Conservation (phyloP, 2,888 invertebrate genomes). For the Zonitis immaculata region DNA sequence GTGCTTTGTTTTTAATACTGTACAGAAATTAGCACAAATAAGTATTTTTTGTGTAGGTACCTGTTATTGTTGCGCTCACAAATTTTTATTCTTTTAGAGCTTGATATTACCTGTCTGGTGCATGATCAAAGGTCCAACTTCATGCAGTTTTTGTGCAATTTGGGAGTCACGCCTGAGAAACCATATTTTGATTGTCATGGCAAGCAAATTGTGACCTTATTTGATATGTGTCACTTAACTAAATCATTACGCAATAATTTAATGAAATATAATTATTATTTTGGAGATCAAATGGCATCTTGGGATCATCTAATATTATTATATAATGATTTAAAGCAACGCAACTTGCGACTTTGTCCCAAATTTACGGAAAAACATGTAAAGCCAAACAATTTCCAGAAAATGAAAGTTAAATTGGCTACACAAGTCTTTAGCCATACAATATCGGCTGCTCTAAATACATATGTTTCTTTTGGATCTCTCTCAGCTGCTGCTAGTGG, state of each 20-base stretch:
- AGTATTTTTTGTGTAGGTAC: too few species aligned
- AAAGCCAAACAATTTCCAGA: constrained; percentile 20
- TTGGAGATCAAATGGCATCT: constrained; percentile 4
- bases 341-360: constrained; percentile 12
- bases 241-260: constrained; percentile 20
- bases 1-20: too few species aligned
- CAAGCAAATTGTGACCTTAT: constrained; percentile 12
- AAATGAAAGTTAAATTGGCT: constrained; percentile 23
- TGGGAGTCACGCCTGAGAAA: constrained; percentile 8
- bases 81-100: too few species aligned
- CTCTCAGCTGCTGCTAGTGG: constrained; percentile 12
- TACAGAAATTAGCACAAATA: too few species aligned
- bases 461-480: constrained; percentile 11
- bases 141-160: constrained; percentile 6
- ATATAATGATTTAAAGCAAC: constrained; percentile 19
- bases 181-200: constrained; percentile 6
- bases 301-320: constrained; percentile 18
- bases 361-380: constrained; percentile 24
- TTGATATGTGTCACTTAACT: constrained; percentile 16
- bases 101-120: too few species aligned
- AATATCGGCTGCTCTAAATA: constrained; percentile 18
- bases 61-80: too few species aligned
- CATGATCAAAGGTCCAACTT: constrained; percentile 14
- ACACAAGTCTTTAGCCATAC: constrained; percentile 23
- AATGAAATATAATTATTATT: constrained; percentile 13